Percentiles rank a stretch among this genome's conserved stretches.
phyloP scores from a whole-genome alignment of 2,888 invertebrate species.

The Bombylius discolor region DNA sequence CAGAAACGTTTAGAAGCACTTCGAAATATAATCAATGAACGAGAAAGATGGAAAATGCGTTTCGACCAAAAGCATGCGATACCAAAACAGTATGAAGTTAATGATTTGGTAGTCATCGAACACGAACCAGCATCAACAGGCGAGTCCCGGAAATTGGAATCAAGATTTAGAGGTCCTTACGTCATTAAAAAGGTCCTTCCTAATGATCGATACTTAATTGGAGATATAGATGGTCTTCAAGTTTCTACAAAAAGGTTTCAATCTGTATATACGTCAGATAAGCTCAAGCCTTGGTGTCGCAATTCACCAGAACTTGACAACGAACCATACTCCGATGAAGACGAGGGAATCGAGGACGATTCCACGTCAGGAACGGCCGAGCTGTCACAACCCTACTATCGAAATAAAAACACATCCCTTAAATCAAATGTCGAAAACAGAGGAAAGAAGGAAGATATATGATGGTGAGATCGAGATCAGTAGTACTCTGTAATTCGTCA shows the following conservation, averaged over 20 bases:
- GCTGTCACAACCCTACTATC: too few relatives aligned
- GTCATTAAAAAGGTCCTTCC: conserved; percentile 11
- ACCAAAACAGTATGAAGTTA: not conserved
- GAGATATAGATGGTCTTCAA: conserved; percentile 15
- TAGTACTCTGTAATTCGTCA: too few relatives aligned
- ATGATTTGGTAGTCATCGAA: conserved; percentile 11
- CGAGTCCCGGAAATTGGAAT: conserved; percentile 15
- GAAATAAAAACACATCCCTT: too few relatives aligned
- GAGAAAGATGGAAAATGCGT: conserved; percentile 12
- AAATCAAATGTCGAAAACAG: too few relatives aligned
- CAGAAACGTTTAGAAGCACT: not conserved
- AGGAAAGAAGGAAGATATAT: too few relatives aligned
- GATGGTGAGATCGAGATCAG: too few relatives aligned
- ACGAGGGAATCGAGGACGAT: conserved; percentile 1
- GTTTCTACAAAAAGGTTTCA: conserved; percentile 14
- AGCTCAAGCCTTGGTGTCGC: conserved; percentile 14
- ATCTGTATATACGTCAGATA: conserved; percentile 14
- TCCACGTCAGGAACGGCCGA: conserved; percentile 2
- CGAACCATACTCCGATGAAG: not conserved
- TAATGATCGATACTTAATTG: conserved; percentile 17
- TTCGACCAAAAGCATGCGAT: conserved; percentile 12
- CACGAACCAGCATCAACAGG: conserved; percentile 10
- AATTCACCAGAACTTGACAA: conserved; percentile 2
- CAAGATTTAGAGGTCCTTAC: conserved; percentile 17
- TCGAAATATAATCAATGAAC: conserved; percentile 10